A percentile compares a stretch with the other conserved stretches of the same genome.
Conservation (phyloP, 2,888 invertebrate species). For the Cryptus armator region DNA sequence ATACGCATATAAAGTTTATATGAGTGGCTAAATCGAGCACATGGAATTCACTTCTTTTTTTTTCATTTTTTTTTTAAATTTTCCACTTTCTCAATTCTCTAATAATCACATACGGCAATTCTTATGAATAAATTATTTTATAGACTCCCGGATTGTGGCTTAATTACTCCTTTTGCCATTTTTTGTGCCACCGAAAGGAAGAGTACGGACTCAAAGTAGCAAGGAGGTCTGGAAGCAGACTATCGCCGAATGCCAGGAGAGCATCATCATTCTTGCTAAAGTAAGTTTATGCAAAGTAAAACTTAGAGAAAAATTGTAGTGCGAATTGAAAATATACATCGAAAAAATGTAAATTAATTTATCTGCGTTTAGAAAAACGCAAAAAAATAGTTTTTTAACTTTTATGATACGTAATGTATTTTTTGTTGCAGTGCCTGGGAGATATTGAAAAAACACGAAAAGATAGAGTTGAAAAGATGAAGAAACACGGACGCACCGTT, state of each 20-base stretch:
- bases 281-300: slow-evolving; percentile 4
- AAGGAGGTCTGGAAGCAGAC: slow-evolving; percentile 18
- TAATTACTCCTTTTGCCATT: slow-evolving; percentile 13
- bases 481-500: too few species aligned
- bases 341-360: background rate
- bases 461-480: background rate
- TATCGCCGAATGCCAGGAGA: slow-evolving; percentile 26
- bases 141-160: slow-evolving; percentile 3
- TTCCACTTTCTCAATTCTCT: too few species aligned
- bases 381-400: background rate
- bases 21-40: background rate
- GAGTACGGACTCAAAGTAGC: background rate
- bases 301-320: too few species aligned
- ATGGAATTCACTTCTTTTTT: background rate
- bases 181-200: slow-evolving; percentile 14
- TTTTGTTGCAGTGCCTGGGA: background rate
- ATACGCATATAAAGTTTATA: background rate
- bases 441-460: background rate
- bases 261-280: slow-evolving; percentile 14
- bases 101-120: background rate
- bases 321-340: background rate
- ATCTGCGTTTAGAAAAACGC: background rate
- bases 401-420: background rate
- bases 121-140: background rate
- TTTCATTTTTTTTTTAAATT: background rate